A percentile compares a stretch with the other conserved stretches of the same genome.
Evolutionary conservation across 2,797 vertebrate genomes (phyloP).

Genomic region (Tokudaia muenninki): DNA sequence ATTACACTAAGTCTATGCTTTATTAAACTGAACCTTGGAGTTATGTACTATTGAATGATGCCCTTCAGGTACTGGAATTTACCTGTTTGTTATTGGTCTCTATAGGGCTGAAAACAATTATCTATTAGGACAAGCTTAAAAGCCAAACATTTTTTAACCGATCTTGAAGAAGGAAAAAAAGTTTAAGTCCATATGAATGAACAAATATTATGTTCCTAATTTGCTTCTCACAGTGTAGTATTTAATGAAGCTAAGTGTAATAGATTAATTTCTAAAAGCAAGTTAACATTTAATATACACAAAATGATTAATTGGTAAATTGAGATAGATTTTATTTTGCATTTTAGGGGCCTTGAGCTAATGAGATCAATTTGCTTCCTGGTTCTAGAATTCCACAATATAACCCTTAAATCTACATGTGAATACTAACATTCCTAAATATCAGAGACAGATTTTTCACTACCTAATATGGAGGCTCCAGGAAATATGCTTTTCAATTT

Average conservation of each 20-base stretch:
- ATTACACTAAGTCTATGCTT: constrained; percentile 52
- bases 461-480: not conserved
- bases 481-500: not conserved
- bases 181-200: constrained; percentile 61
- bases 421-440: not conserved
- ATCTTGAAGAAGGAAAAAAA: constrained; percentile 35
- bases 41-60: not conserved
- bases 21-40: constrained; percentile 63
- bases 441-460: not conserved
- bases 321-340: not conserved
- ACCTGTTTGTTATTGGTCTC: constrained; percentile 61
- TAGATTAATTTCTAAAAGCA: constrained; percentile 60
- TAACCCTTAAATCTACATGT: not conserved
- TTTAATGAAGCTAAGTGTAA: constrained; percentile 44
- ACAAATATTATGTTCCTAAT: constrained; percentile 27
- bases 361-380: constrained; percentile 46
- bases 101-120: constrained; percentile 63
- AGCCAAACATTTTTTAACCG: constrained; percentile 60
- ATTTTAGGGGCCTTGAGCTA: not conserved
- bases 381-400: not conserved
- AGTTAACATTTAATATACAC: constrained; percentile 36
- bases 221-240: not conserved
- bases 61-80: constrained; percentile 47
- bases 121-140: constrained; percentile 53
- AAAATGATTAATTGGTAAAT: constrained; percentile 49